Evolutionary conservation across 2,113 vertebrate species (phyloP).

Genomic region (Loxodonta africana): DNA sequence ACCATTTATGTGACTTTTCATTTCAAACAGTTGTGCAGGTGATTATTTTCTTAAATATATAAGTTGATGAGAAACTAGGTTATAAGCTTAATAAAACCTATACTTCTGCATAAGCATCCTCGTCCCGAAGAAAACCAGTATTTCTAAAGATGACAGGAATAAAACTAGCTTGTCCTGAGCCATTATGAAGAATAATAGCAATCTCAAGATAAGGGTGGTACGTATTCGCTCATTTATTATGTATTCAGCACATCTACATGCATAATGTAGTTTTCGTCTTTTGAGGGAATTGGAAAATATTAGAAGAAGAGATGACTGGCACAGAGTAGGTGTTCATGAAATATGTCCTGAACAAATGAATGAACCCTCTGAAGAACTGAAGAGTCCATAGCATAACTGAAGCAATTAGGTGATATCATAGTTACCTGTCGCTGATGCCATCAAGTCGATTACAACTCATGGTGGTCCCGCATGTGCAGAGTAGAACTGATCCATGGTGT

Average conservation of each 20-base stretch:
- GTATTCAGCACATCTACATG: conserved; percentile 22
- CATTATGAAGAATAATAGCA: conserved; percentile 45
- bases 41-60: conserved; percentile 71
- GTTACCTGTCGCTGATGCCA: background rate
- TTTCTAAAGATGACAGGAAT: conserved; percentile 37
- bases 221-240: conserved; percentile 56
- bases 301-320: background rate
- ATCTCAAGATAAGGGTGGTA: conserved; percentile 1
- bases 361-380: background rate
- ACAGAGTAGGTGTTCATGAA: conserved; percentile 44
- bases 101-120: conserved; percentile 41
- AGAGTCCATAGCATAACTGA: background rate
- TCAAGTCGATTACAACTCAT: background rate
- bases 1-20: conserved; percentile 49
- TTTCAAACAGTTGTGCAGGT: conserved; percentile 75
- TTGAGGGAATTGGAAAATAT: background rate
- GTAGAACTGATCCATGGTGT: background rate
- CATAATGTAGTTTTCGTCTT: background rate
- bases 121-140: conserved; percentile 52
- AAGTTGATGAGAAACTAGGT: conserved; percentile 52
- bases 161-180: background rate
- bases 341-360: background rate
- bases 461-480: background rate
- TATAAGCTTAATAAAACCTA: conserved; percentile 25
- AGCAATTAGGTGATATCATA: background rate